Conservation (phyloP, 2,797 vertebrate genomes). For the Galagoides demidoff region DNA sequence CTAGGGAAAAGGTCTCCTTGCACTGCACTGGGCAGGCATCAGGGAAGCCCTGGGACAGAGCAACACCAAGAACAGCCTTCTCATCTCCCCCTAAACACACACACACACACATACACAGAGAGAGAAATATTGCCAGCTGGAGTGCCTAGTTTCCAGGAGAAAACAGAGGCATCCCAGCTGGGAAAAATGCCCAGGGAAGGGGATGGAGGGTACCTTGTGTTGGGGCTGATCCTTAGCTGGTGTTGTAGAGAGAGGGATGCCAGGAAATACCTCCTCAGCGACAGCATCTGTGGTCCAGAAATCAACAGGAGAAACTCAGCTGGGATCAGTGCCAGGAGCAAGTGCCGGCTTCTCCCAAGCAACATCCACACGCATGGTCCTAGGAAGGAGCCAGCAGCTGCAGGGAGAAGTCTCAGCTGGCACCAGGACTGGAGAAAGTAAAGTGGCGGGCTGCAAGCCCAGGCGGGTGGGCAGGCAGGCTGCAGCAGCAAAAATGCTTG, state of each 20-base stretch:
- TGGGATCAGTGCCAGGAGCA: constrained; percentile 63
- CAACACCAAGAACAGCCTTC: background rate
- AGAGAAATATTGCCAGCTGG: background rate
- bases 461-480: constrained; percentile 62
- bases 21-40: background rate
- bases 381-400: constrained; percentile 54
- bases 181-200: background rate
- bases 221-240: constrained; percentile 60
- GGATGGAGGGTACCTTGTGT: constrained; percentile 53
- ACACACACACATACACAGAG: background rate
- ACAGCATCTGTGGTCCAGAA: constrained; percentile 71
- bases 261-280: constrained; percentile 40
- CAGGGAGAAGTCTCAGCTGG: constrained; percentile 47
- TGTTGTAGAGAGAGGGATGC: constrained; percentile 50
- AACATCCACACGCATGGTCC: constrained; percentile 63
- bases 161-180: background rate
- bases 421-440: constrained; percentile 16
- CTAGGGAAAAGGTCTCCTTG: constrained; percentile 39
- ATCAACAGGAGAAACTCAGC: constrained; percentile 78
- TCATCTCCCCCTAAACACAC: background rate
- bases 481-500: constrained; percentile 60
- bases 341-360: constrained; percentile 35
- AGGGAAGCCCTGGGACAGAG: background rate
- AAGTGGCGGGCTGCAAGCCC: constrained; percentile 74
- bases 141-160: constrained; percentile 14